These are phyloP conservation scores for Oscheius sp. DNA, from an alignment of 2,888 invertebrate genomes.

Conservation along the genomic window DNA sequence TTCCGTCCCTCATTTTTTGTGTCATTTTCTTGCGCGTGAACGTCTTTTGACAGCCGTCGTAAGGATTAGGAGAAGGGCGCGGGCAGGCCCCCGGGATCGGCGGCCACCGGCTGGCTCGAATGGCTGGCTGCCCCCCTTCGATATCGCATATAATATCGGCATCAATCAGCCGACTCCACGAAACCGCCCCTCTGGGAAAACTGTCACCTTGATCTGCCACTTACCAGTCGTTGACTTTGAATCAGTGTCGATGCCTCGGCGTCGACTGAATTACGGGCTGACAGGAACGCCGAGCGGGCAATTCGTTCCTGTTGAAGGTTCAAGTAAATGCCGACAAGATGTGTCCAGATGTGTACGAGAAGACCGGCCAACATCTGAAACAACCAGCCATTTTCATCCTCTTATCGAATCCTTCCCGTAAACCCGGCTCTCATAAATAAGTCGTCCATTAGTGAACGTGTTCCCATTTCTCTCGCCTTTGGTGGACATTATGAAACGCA, in stretches of 20 bases:
- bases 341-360: conserved; percentile 68
- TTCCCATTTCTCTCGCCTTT: not conserved
- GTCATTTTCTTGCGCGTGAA: conserved; percentile 9
- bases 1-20: not conserved
- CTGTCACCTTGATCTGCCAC: conserved; percentile 32
- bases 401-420: not conserved
- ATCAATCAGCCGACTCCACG: conserved; percentile 5
- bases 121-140: conserved; percentile 18
- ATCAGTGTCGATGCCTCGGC: conserved; percentile 53
- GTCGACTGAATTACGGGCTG: conserved; percentile 56
- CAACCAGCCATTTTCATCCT: not conserved
- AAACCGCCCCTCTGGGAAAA: conserved; percentile 10
- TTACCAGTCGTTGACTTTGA: conserved; percentile 57
- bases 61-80: not conserved
- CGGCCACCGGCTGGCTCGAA: conserved; percentile 6
- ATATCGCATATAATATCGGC: conserved; percentile 32
- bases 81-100: not conserved
- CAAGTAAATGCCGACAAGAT: conserved; percentile 69
- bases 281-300: conserved; percentile 58
- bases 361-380: conserved; percentile 67
- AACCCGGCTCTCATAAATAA: conserved; percentile 17
- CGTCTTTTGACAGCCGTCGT: conserved; percentile 5
- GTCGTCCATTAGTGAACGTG: conserved; percentile 27
- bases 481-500: not conserved
- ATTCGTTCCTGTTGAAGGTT: conserved; percentile 59